Base-by-base conservation (phyloP, 1,140 invertebrate genomes). In the Hylyphantes graminicola region DNA sequence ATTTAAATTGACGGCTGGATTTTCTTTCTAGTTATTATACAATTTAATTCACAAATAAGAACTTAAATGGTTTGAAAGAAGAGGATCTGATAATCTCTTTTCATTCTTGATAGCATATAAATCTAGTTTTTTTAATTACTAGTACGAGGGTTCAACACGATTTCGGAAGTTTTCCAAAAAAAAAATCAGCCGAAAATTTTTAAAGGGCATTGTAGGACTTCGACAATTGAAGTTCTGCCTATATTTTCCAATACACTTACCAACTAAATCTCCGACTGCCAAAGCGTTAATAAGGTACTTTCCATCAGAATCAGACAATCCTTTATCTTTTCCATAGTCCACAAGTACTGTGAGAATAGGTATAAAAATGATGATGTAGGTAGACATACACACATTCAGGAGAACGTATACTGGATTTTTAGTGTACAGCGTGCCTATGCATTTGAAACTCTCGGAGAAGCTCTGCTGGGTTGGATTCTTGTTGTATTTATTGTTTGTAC, bases 191-290 rank as follows among this genome's bases (percentile, higher is more conserved):
- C 35, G 2, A 5, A 35, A 35, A 35, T 35, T 35, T 35, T 35
- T 35, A 35, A 35, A n/a, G 1, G 35, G 35, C 5, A 35, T 35
- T 35, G 35, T 35, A 35, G 35, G 35, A 35, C 2, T 35, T 35
- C 35, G 35, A 35, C 35, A 35, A 35, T 35, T 35, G 35, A 5
- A 35, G 35, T 35, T 35, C 2, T 35, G 5, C 2, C 1, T 35
- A 35, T 35, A 35, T 5, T 35, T 35, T 35, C 35, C 5, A 35
- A 6, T 17, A 2, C 3, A 75, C 54, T 59, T 59, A 75, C 73
- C 73, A 11, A 75, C 17, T 19, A 75, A 57, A 55, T 75, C 73
- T 21, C 73, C 73, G 13, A 75, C 13, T 13, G 73, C 73, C 73
- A 75, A 21, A 55, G 73, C 12, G 19, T 59, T 54, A 13, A 75